Conservation (phyloP, 2,797 vertebrate genomes). For the Dipus sagitta region DNA sequence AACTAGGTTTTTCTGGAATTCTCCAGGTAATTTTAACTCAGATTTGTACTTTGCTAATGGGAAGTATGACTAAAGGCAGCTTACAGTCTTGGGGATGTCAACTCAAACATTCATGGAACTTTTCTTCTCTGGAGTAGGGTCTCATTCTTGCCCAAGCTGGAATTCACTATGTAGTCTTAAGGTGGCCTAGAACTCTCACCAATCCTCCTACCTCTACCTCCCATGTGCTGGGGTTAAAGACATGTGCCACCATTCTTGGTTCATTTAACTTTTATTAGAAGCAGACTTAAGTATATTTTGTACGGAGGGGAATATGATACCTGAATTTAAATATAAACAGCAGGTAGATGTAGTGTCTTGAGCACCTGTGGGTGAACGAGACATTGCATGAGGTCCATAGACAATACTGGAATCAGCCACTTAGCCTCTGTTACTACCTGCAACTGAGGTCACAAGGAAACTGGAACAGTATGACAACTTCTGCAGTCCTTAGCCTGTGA, state of each 20-base stretch:
- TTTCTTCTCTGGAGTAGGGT: no score
- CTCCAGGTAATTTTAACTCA: conserved; percentile 16
- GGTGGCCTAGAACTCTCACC: no score
- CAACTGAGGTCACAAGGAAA: no score
- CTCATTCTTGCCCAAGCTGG: no score
- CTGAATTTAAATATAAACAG: not conserved
- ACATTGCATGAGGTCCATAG: not conserved
- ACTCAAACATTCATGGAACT: not conserved
- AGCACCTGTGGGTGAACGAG: not conserved
- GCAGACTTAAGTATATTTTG: conserved; percentile 9
- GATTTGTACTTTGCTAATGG: conserved; percentile 7
- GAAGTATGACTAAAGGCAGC: not conserved
- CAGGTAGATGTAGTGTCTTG: no score
- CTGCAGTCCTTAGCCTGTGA: not conserved
- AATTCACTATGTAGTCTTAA: no score
- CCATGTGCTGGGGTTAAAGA: no score
- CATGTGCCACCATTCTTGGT: no score
- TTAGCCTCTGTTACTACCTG: not conserved
- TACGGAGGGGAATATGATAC: not conserved
- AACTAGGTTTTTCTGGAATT: conserved; percentile 43
- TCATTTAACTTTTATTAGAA: not conserved
- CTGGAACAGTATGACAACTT: no score
- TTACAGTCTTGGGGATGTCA: not conserved
- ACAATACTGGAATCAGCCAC: not conserved
- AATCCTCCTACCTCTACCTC: no score